phyloP scores from a whole-genome alignment of 1,140 invertebrate genomes.

The Drosophila ficusphila region DNA sequence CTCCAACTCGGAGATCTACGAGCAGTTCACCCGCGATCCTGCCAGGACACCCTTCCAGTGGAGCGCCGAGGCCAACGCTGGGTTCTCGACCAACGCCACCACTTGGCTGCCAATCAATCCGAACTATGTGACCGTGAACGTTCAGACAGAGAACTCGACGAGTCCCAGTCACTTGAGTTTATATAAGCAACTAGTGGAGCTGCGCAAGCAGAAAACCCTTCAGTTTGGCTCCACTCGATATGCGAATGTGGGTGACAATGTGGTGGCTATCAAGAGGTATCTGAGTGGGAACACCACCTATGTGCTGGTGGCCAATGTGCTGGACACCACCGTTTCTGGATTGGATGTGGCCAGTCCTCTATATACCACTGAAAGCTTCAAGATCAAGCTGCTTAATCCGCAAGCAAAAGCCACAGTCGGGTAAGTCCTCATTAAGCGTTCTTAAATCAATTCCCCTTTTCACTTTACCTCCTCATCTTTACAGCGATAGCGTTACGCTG shows the following conservation, averaged over 20 bases:
- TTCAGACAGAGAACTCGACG: constrained; percentile 32
- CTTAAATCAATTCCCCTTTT: not conserved
- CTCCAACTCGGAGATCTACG: constrained; percentile 84
- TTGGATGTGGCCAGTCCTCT: constrained; percentile 51
- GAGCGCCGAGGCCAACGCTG: constrained; percentile 85
- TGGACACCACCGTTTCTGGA: constrained; percentile 31
- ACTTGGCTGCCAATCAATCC: constrained; percentile 89
- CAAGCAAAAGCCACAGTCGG: constrained; percentile 42
- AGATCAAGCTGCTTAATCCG: constrained; percentile 55
- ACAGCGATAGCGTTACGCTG: constrained; percentile 41
- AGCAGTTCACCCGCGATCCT: constrained; percentile 87
- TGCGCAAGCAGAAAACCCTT: constrained; percentile 74
- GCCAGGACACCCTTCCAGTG: constrained; percentile 92
- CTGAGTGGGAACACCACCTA: constrained; percentile 48
- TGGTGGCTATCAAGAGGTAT: constrained; percentile 57
- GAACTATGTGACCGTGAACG: constrained; percentile 87
- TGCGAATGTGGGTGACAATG: constrained; percentile 57
- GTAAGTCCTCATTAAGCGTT: constrained; percentile 25
- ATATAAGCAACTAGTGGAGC: constrained; percentile 66
- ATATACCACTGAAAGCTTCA: constrained; percentile 47
- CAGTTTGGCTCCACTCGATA: constrained; percentile 78
- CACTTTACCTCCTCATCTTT: not conserved
- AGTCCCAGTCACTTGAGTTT: constrained; percentile 70
- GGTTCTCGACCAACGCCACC: constrained; percentile 85
- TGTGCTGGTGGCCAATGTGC: constrained; percentile 65